A percentile compares a stretch with the other conserved stretches of the same genome.
These are phyloP conservation scores for Molothrus ater DNA, from an alignment of 2,797 vertebrate genomes.

Conservation along the genomic window DNA sequence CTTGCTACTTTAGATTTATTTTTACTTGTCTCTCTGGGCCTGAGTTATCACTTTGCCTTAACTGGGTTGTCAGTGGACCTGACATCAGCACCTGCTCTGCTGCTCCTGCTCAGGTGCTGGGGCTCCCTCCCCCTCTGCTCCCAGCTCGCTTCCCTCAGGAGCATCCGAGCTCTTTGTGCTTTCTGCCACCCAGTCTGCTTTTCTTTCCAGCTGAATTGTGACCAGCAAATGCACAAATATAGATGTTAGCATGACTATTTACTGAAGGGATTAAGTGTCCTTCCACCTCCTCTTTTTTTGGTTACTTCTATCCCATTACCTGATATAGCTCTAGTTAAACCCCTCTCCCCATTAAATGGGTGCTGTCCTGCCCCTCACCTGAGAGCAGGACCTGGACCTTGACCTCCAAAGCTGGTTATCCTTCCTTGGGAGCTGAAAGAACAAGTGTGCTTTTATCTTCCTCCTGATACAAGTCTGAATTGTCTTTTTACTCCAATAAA, in stretches of 20 bases:
- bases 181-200: not conserved
- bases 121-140: not conserved
- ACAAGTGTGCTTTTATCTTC: not conserved
- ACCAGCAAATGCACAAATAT: not conserved
- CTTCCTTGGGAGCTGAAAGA: not conserved
- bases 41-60: not conserved
- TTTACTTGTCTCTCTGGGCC: not conserved
- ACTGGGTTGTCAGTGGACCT: not conserved
- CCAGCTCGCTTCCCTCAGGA: not conserved
- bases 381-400: not conserved
- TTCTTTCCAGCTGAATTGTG: not conserved
- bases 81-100: not conserved
- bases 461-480: not conserved
- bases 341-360: not conserved
- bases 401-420: not conserved
- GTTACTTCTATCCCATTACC: constrained; percentile 2
- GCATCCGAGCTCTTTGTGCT: not conserved
- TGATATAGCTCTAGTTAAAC: not conserved
- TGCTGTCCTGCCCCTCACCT: not conserved
- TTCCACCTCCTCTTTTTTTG: not conserved
- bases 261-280: constrained; percentile 4
- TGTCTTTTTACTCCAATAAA: not conserved
- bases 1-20: constrained; percentile 4
- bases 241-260: not conserved
- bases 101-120: not conserved